A percentile compares a stretch with the other conserved stretches of the same genome.
Conservation (phyloP, 2,113 vertebrate genomes). For the Struthidea cinerea region DNA sequence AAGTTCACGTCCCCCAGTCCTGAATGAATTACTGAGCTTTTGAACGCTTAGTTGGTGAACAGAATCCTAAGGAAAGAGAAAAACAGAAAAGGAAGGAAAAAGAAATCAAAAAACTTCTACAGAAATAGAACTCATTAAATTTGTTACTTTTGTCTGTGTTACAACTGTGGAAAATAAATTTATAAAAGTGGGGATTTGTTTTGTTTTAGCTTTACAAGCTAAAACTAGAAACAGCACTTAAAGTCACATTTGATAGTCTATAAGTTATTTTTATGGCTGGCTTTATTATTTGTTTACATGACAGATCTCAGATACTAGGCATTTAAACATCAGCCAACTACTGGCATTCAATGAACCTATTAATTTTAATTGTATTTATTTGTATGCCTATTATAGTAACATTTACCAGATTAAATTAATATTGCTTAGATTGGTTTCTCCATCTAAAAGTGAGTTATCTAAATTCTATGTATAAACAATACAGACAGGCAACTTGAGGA, state of each 20-base stretch:
- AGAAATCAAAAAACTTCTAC: background rate
- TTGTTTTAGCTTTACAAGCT: background rate
- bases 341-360: background rate
- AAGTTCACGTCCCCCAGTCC: background rate
- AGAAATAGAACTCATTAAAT: background rate
- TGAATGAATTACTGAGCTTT: background rate
- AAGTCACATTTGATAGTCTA: background rate
- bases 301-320: background rate
- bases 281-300: conserved; percentile 20
- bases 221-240: background rate
- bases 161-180: background rate
- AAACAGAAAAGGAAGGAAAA: background rate
- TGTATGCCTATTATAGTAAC: background rate
- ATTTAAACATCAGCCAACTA: background rate
- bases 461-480: background rate
- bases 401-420: background rate
- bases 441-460: background rate
- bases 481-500: background rate
- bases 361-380: conserved; percentile 22
- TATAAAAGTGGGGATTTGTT: background rate
- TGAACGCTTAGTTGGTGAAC: background rate
- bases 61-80: background rate
- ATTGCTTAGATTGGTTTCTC: background rate
- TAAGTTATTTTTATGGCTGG: conserved; percentile 16
- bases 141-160: background rate